These are phyloP conservation scores for Bombus superbus DNA, from an alignment of 1,140 invertebrate genomes.

Conservation along the genomic window DNA sequence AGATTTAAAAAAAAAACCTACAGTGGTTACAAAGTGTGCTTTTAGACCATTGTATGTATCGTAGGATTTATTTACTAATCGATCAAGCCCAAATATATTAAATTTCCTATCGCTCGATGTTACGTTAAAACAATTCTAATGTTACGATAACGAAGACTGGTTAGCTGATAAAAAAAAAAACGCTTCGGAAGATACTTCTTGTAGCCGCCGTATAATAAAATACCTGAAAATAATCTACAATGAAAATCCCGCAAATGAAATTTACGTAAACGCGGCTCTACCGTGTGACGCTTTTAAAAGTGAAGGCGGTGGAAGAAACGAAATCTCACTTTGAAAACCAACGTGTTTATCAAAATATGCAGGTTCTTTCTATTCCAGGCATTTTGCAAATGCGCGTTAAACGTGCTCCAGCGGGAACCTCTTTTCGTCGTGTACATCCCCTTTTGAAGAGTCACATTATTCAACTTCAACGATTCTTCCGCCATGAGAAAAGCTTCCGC, in stretches of 20 bases:
- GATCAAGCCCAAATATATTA: too few species aligned
- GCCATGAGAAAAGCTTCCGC: constrained; percentile 68
- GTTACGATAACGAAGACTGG: too few species aligned
- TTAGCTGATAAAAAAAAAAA: too few species aligned
- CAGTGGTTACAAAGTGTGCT: too few species aligned
- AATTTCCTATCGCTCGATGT: too few species aligned
- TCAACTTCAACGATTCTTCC: constrained; percentile 70
- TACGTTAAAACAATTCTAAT: too few species aligned
- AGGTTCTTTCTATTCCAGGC: constrained; percentile 87
- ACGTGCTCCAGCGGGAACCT: constrained; percentile 87
- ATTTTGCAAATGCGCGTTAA: constrained; percentile 87
- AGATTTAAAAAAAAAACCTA: too few species aligned
- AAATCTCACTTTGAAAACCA: constrained; percentile 83
- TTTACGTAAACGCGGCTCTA: not conserved
- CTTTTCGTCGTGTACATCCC: constrained; percentile 85
- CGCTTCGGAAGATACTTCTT: too few species aligned
- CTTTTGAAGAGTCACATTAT: constrained; percentile 79
- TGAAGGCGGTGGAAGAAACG: not conserved
- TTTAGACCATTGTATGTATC: too few species aligned
- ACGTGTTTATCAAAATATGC: constrained; percentile 87
- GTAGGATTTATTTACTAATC: too few species aligned
- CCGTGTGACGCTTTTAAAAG: not conserved
- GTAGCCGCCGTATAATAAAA: not conserved
- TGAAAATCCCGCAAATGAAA: not conserved
- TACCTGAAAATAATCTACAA: not conserved